Evolutionary conservation across 2,797 vertebrate species (phyloP).

Genomic region (Rhadinocentrus ornatus): DNA sequence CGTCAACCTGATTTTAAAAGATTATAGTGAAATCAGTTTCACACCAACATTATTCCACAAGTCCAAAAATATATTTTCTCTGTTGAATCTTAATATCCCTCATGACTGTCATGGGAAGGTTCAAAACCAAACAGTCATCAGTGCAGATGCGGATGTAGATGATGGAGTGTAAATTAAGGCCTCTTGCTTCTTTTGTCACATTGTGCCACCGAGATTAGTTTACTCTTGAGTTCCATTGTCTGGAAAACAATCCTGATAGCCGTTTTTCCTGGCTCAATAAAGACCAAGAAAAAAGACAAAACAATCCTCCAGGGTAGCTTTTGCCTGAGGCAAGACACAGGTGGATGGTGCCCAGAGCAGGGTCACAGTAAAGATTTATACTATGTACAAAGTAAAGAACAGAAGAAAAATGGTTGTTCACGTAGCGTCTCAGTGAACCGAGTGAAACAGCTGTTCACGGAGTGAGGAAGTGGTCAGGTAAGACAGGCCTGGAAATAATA

Average conservation of each 20-base stretch:
- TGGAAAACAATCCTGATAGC: slow-evolving; percentile 69
- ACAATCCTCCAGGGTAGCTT: slow-evolving; percentile 80
- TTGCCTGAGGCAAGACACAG: slow-evolving; percentile 94
- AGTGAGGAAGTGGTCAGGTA: slow-evolving; percentile 95
- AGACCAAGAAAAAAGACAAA: slow-evolving; percentile 54
- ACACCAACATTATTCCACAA: slow-evolving; percentile 13
- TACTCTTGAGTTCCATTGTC: slow-evolving; percentile 61
- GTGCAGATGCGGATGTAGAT: not conserved
- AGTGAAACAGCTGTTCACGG: slow-evolving; percentile 96
- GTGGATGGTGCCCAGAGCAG: slow-evolving; percentile 93
- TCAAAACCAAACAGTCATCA: not conserved
- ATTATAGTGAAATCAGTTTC: slow-evolving; percentile 40
- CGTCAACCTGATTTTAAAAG: slow-evolving; percentile 38
- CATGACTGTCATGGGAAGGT: slow-evolving; percentile 15
- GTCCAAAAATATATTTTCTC: slow-evolving; percentile 1
- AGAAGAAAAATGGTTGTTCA: slow-evolving; percentile 94
- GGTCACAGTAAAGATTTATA: slow-evolving; percentile 97
- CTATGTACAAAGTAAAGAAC: slow-evolving; percentile 91
- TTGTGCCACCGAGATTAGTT: slow-evolving; percentile 32
- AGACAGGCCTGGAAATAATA: slow-evolving; percentile 93
- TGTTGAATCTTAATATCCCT: slow-evolving; percentile 7
- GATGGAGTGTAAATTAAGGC: slow-evolving; percentile 21
- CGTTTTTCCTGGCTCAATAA: slow-evolving; percentile 54
- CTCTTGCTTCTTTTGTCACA: slow-evolving; percentile 5
- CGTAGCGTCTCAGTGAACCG: slow-evolving; percentile 90